Evolutionary conservation across 92 coral and sea anemone genomes (phyloP).

Genomic region (Palythoa heliodiscus): DNA sequence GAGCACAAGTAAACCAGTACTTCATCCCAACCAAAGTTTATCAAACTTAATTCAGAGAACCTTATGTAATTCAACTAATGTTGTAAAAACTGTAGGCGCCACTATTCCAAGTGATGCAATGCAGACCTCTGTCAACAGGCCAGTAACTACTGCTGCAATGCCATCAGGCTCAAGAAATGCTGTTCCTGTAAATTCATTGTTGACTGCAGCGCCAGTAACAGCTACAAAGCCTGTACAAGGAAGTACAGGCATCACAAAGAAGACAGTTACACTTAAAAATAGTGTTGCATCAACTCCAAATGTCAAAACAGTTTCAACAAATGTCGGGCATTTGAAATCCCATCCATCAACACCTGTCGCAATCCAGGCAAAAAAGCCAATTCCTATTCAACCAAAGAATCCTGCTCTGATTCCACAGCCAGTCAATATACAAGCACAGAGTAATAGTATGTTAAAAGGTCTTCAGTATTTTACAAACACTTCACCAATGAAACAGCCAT

Average conservation of each 20-base stretch:
- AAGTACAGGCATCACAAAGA: neutral
- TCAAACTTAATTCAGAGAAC: constrained; percentile 24
- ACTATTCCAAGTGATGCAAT: constrained; percentile 45
- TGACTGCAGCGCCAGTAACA: neutral
- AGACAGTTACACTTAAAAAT: neutral
- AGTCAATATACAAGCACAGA: constrained; percentile 41
- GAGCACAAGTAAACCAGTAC: constrained; percentile 4
- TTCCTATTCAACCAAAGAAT: constrained; percentile 86
- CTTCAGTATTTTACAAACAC: constrained; percentile 44
- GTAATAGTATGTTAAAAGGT: constrained; percentile 43
- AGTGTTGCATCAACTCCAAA: constrained; percentile 10
- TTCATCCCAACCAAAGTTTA: constrained; percentile 14
- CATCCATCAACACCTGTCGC: constrained; percentile 44
- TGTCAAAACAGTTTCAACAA: constrained; percentile 29
- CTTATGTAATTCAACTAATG: constrained; percentile 3
- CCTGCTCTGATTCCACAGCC: constrained; percentile 57
- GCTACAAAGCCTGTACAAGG: neutral
- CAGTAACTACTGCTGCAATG: constrained; percentile 33
- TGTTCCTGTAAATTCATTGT: constrained; percentile 16
- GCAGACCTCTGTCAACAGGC: constrained; percentile 36
- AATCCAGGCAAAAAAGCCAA: constrained; percentile 86
- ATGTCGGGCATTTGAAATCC: constrained; percentile 38
- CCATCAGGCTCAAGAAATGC: constrained; percentile 17
- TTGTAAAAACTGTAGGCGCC: constrained; percentile 36
- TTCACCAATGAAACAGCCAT: constrained; percentile 42